Evolutionary conservation across 2,797 vertebrate species (phyloP), one percentile per base, ranked within the genome.

Genomic region (Lerista edwardsae): DNA sequence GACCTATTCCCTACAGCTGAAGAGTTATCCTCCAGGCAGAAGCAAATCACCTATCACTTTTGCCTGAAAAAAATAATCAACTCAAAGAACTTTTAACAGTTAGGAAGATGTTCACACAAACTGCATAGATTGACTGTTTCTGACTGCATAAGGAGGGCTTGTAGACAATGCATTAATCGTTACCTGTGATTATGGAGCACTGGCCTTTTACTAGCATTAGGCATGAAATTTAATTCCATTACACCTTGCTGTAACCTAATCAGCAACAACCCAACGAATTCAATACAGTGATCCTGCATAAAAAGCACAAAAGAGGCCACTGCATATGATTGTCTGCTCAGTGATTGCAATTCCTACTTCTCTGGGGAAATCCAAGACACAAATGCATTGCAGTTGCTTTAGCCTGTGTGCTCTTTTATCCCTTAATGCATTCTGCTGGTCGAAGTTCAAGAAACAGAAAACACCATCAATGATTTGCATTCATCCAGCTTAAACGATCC

Each of bases 401-500:
- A 81, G 65, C 44, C 77, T 47, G 39, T 59, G 11, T 85, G 41
- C 34, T 72, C 75, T 41, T 69, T 83, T 77, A 87, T 79, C 29
- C 72, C 55, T 81, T 76, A 76, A 83, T 86, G 34, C 41, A 82
- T 86, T 86, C 69, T 84, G 39, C 41, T 79, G 80, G 57, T 80
- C 77, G 69, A 41, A 29, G 44, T 44, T 80, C 83, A 83, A 86
- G 81, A 79, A 84, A 82, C 36, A 76, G 44, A 76, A 74, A 76
- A 41, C n/a, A 29, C 47, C 47, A 65, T 34, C 19, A 82, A 25
- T 59, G 19, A 88, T 82, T 85, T 85, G 72, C 75, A 82, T 83
- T 84, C 79, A 80, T 80, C 65, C 78, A 62, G 36, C 31, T 85
- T 65, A 75, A 90, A 86, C 39, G 64, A 69, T 89, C 87, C 74